phyloP scores from a whole-genome alignment of 2,888 invertebrate genomes.

The Anorthoa munda region DNA sequence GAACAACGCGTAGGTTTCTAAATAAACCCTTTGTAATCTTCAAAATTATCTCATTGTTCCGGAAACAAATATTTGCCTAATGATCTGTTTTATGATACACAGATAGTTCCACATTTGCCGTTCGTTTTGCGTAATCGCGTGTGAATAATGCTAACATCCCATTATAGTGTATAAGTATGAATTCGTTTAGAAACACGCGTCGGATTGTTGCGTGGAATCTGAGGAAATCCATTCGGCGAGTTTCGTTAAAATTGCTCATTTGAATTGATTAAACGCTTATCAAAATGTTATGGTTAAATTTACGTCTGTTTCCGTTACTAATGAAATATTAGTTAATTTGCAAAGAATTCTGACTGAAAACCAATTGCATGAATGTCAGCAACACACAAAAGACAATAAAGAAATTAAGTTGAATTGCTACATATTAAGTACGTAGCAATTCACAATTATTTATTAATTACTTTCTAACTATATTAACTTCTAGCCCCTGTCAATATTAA shows the following conservation, averaged over 20 bases:
- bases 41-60: slow-evolving; percentile 34
- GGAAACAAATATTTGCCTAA: slow-evolving; percentile 47
- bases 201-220: slow-evolving; percentile 19
- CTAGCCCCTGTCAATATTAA: slow-evolving; percentile 6
- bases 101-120: slow-evolving; percentile 45
- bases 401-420: not conserved
- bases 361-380: not conserved
- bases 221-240: slow-evolving; percentile 35
- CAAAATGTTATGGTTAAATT: slow-evolving; percentile 9
- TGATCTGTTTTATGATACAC: slow-evolving; percentile 50
- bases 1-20: not conserved
- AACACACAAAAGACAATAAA: slow-evolving; percentile 7
- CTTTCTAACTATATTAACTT: not conserved
- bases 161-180: slow-evolving; percentile 26
- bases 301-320: not conserved
- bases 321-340: slow-evolving; percentile 7
- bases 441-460: not conserved
- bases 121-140: slow-evolving; percentile 72
- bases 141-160: slow-evolving; percentile 71
- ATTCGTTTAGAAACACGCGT: slow-evolving; percentile 41
- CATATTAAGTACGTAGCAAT: no score
- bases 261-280: slow-evolving; percentile 21
- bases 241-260: slow-evolving; percentile 19
- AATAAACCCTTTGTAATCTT: slow-evolving; percentile 8
- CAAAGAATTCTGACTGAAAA: slow-evolving; percentile 2